phyloP scores from a whole-genome alignment of 1,140 invertebrate species.

The Bactericera cockerelli region DNA sequence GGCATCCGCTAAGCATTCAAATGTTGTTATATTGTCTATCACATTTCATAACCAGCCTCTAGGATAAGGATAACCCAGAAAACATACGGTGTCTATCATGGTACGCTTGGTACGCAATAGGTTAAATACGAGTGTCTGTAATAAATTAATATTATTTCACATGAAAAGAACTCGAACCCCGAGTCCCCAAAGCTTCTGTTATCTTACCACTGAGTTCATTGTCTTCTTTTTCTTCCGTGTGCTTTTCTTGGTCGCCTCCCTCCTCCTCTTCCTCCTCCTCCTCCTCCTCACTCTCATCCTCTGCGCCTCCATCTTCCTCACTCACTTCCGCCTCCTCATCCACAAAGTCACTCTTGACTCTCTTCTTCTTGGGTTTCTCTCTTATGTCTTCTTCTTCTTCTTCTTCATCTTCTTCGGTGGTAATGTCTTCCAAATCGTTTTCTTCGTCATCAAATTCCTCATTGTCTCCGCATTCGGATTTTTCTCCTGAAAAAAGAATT shows the following conservation, averaged over 20 bases:
- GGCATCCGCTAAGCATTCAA: no score
- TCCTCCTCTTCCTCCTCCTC: background rate
- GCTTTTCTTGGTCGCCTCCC: background rate
- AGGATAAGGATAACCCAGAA: no score
- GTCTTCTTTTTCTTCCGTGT: no score
- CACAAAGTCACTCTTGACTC: background rate
- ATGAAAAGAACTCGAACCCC: no score
- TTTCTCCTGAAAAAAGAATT: background rate
- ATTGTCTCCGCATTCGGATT: background rate
- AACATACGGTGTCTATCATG: no score
- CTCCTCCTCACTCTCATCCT: background rate
- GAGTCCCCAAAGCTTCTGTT: no score
- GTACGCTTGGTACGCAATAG: no score
- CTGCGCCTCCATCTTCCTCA: background rate
- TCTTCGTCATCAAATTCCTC: background rate
- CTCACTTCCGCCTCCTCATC: constrained; percentile 5
- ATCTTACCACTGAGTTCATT: background rate
- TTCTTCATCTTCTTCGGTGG: background rate
- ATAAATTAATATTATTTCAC: no score
- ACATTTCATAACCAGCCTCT: no score
- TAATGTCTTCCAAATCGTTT: background rate
- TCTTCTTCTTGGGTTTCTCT: background rate
- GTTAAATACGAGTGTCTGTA: no score
- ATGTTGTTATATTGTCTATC: no score
- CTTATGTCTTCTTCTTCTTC: constrained; percentile 4